A percentile compares a stretch with the other conserved stretches of the same genome.
These are phyloP conservation scores for Symphodus melops DNA, from an alignment of 2,113 vertebrate genomes.

Conservation along the genomic window DNA sequence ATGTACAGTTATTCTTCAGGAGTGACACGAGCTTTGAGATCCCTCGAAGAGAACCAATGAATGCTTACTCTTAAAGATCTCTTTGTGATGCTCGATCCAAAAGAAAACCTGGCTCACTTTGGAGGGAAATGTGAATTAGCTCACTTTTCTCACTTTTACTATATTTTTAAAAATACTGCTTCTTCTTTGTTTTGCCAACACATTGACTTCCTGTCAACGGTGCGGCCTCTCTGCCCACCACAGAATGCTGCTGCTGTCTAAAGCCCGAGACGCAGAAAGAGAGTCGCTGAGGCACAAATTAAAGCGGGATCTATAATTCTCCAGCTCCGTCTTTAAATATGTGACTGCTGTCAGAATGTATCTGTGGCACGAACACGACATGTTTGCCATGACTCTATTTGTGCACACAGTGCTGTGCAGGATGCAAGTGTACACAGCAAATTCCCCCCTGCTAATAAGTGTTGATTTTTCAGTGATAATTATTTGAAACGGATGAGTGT, in stretches of 20 bases:
- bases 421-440: slow-evolving; percentile 17
- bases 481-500: slow-evolving; percentile 30
- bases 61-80: background rate
- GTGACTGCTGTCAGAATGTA: background rate
- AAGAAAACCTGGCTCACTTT: background rate
- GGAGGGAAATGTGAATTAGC: background rate
- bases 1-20: background rate
- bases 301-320: background rate
- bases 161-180: background rate
- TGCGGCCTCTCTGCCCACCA: background rate
- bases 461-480: slow-evolving; percentile 34
- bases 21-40: background rate
- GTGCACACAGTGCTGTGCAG: slow-evolving; percentile 27
- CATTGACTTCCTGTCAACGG: background rate
- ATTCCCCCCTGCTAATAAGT: slow-evolving; percentile 34
- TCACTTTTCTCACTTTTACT: background rate
- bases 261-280: background rate
- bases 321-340: background rate
- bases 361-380: background rate
- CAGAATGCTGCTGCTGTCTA: background rate
- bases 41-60: background rate
- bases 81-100: background rate
- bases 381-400: slow-evolving; percentile 17
- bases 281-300: background rate
- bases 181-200: background rate